A percentile compares a stretch with the other conserved stretches of the same genome.
These are phyloP conservation scores for Tympanoctomys barrerae DNA, from an alignment of 2,797 vertebrate species.

Conservation along the genomic window DNA sequence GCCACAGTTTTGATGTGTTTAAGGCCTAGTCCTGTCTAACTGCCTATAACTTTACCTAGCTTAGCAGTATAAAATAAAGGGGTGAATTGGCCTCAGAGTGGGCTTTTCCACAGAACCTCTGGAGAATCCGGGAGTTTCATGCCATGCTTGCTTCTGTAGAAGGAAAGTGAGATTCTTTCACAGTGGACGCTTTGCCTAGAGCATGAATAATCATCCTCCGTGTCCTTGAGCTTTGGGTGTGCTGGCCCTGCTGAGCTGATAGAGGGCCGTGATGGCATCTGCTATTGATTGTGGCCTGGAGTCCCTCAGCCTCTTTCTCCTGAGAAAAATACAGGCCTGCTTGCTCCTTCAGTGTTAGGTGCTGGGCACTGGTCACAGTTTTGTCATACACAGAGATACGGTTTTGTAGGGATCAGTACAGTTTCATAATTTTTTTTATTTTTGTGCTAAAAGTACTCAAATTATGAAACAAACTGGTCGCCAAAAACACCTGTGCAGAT, in stretches of 20 bases:
- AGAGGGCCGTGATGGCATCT: background rate
- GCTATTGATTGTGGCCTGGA: background rate
- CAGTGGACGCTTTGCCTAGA: background rate
- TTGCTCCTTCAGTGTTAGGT: background rate
- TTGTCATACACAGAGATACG: background rate
- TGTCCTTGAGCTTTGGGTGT: background rate
- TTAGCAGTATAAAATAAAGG: background rate
- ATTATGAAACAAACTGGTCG: background rate
- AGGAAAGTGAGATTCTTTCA: background rate
- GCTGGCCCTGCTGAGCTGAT: background rate
- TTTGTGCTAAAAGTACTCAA: background rate
- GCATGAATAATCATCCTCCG: background rate
- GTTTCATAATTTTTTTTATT: background rate
- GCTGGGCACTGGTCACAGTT: background rate
- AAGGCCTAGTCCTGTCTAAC: background rate
- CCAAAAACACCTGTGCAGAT: background rate
- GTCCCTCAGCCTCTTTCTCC: background rate
- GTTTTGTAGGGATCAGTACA: background rate
- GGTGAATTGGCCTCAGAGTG: background rate
- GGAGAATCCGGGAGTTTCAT: background rate
- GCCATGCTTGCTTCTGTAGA: conserved; percentile 6
- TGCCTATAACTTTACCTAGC: background rate
- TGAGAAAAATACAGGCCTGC: background rate
- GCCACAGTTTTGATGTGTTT: background rate
- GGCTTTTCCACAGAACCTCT: background rate